Evolutionary conservation across 2,888 invertebrate genomes (phyloP).

Genomic region (Eupsilia transversa): DNA sequence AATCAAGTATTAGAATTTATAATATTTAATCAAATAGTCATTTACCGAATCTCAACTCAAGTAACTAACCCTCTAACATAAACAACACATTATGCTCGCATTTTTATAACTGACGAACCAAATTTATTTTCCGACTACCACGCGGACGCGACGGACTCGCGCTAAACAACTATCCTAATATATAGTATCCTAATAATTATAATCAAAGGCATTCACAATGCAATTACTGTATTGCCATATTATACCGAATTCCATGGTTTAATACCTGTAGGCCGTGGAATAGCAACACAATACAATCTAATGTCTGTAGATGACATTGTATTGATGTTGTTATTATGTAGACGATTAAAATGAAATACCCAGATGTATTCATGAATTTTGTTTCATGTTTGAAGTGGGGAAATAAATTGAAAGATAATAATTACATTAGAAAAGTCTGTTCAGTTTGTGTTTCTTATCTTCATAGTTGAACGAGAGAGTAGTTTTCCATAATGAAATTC

Average conservation of each 20-base stretch:
- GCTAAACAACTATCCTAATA: too few species aligned
- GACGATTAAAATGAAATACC: background rate
- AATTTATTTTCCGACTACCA: too few species aligned
- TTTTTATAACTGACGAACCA: background rate
- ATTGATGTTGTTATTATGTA: background rate
- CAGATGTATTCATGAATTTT: background rate
- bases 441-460: background rate
- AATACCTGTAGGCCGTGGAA: background rate
- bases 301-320: background rate
- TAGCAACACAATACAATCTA: slow-evolving; percentile 11
- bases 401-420: slow-evolving; percentile 17
- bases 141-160: background rate
- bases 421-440: background rate
- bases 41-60: too few species aligned
- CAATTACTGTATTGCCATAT: slow-evolving; percentile 1
- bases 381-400: background rate
- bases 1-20: too few species aligned
- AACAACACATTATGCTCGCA: background rate
- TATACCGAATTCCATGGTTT: slow-evolving; percentile 28
- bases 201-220: slow-evolving; percentile 4
- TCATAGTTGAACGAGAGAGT: background rate
- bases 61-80: background rate
- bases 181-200: background rate
- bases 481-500: background rate
- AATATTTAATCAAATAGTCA: too few species aligned